phyloP scores from a whole-genome alignment of 2,113 vertebrate species.

The Tragelaphus strepsiceros region DNA sequence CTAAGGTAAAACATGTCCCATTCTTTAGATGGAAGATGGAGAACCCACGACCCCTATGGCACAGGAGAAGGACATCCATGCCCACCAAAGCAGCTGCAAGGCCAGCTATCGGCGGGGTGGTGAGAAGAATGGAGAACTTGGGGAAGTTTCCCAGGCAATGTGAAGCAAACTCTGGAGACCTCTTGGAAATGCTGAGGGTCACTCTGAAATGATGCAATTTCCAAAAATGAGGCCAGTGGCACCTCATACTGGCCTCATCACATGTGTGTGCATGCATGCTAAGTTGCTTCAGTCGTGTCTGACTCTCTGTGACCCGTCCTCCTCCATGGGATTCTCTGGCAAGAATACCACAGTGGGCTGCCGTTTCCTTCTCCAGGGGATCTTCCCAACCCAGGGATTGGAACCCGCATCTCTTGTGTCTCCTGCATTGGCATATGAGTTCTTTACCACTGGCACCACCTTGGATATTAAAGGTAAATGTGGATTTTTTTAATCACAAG shows the following conservation, averaged over 20 bases:
- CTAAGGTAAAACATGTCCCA: background rate
- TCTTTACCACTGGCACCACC: background rate
- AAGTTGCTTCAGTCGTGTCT: background rate
- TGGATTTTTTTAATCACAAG: background rate
- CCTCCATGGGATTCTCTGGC: background rate
- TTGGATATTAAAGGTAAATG: background rate
- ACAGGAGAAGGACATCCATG: background rate
- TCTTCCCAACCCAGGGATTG: background rate
- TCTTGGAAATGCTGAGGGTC: background rate
- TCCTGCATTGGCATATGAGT: background rate
- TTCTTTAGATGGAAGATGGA: background rate
- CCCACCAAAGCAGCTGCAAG: accelerated
- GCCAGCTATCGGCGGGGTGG: accelerated
- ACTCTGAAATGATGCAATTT: background rate
- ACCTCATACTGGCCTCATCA: background rate
- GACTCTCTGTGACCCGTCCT: background rate
- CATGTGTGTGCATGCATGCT: accelerated
- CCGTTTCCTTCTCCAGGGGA: background rate
- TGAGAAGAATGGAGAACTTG: background rate
- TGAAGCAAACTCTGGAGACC: background rate
- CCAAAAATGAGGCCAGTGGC: background rate
- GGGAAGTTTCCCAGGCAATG: background rate
- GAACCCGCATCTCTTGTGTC: background rate
- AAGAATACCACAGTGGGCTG: background rate
- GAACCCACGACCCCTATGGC: accelerated